Percentiles rank a stretch among this genome's conserved stretches.
Evolutionary conservation across 2,113 vertebrate genomes (phyloP).

Genomic region (Oncorhynchus tshawytscha): DNA sequence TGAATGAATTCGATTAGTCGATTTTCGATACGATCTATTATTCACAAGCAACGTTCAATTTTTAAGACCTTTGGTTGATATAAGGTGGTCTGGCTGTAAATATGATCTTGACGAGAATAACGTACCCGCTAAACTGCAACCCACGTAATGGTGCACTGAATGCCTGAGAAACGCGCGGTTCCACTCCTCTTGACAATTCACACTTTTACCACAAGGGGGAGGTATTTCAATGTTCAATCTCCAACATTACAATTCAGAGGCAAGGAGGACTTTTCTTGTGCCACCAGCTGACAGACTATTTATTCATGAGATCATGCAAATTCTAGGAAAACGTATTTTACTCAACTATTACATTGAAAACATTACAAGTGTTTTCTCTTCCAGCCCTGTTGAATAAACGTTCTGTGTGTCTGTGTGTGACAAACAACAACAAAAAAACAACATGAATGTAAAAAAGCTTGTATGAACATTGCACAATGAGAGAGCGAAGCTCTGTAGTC

Average conservation of each 20-base stretch:
- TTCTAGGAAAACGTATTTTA: not conserved
- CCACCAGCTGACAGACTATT: not conserved
- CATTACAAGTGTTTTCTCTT: not conserved
- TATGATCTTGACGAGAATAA: not conserved
- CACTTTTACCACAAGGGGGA: slow-evolving; percentile 52
- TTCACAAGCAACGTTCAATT: not conserved
- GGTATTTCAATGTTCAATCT: slow-evolving; percentile 38
- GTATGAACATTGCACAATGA: not conserved
- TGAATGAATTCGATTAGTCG: not conserved
- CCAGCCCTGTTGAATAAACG: not conserved
- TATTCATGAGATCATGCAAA: not conserved
- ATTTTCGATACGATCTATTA: not conserved
- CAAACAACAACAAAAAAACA: not conserved
- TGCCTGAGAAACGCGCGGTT: not conserved
- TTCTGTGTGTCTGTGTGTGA: not conserved
- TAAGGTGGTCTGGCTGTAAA: not conserved
- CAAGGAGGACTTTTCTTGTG: not conserved
- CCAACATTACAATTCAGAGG: not conserved
- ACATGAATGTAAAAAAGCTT: not conserved
- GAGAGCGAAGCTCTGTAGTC: not conserved
- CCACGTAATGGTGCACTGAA: not conserved
- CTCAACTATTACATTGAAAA: not conserved
- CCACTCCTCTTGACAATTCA: slow-evolving; percentile 23
- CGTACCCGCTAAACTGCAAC: not conserved
- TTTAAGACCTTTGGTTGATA: not conserved